These are phyloP conservation scores for Musca vetustissima DNA, from an alignment of 1,140 invertebrate species.

Conservation along the genomic window DNA sequence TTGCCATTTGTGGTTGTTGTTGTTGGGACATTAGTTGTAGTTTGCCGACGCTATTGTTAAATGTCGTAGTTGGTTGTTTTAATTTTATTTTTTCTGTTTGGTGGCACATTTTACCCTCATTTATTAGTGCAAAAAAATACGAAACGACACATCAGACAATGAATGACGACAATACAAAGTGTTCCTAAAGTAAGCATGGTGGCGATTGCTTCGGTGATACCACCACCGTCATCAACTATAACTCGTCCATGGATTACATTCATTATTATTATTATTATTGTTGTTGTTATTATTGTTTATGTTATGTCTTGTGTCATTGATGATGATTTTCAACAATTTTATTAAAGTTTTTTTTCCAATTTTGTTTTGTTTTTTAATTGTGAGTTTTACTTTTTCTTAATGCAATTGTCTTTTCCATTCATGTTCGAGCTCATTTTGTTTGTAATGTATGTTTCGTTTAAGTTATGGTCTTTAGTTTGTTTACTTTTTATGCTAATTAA, in stretches of 20 bases:
- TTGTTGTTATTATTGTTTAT: conserved; percentile 11
- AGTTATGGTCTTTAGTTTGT: too few species aligned
- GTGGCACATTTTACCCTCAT: too few species aligned
- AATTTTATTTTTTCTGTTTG: background rate
- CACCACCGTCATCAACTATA: background rate
- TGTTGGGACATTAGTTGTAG: too few species aligned
- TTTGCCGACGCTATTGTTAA: too few species aligned
- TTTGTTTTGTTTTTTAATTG: background rate
- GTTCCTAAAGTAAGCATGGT: background rate
- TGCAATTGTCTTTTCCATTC: too few species aligned
- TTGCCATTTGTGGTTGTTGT: too few species aligned
- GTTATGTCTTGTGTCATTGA: conserved; percentile 5
- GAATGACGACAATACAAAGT: background rate
- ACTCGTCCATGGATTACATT: conserved; percentile 5
- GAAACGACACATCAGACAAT: background rate
- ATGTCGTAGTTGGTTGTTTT: background rate
- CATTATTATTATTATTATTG: conserved; percentile 8
- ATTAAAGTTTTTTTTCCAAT: background rate
- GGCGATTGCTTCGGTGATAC: background rate
- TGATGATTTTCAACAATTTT: conserved; percentile 17
- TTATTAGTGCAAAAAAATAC: too few species aligned
- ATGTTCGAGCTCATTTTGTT: too few species aligned
- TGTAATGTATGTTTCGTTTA: too few species aligned
- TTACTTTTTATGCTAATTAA: too few species aligned
- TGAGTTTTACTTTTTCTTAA: background rate